These are phyloP conservation scores for Caenorhabditis remanei DNA, from an alignment of 1,140 invertebrate genomes.

Conservation along the genomic window DNA sequence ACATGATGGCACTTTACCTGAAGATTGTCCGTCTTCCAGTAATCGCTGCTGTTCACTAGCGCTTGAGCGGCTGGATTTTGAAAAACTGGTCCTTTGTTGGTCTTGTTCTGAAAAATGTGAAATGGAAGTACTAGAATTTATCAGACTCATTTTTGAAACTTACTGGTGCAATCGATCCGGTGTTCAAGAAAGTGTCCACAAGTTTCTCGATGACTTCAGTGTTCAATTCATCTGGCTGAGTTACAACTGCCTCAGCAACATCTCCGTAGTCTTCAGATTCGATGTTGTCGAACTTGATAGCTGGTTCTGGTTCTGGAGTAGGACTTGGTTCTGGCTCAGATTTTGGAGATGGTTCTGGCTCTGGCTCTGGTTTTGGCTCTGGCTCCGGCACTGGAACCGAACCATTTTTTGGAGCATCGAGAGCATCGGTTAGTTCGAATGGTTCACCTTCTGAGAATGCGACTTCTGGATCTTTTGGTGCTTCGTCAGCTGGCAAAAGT, in stretches of 20 bases:
- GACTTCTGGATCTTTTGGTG: conserved; percentile 52
- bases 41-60: conserved; percentile 59
- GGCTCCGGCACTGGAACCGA: conserved; percentile 36
- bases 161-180: conserved; percentile 56
- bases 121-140: neutral
- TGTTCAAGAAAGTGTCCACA: conserved; percentile 63
- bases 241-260: conserved; percentile 43
- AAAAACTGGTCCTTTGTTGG: conserved; percentile 30
- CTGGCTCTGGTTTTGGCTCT: conserved; percentile 58
- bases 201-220: conserved; percentile 58
- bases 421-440: conserved; percentile 32
- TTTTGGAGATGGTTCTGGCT: conserved; percentile 60
- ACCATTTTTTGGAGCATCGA: conserved; percentile 3
- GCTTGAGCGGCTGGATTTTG: conserved; percentile 58
- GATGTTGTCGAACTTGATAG: conserved; percentile 65
- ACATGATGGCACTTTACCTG: conserved; percentile 44
- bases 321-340: conserved; percentile 58
- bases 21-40: conserved; percentile 62
- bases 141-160: neutral
- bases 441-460: conserved; percentile 46
- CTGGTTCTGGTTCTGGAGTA: conserved; percentile 64
- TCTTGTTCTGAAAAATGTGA: conserved; percentile 12
- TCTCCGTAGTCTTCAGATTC: conserved; percentile 62
- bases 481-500: conserved; percentile 8
- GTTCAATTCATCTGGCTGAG: conserved; percentile 57